Conservation (phyloP, 2,888 invertebrate genomes). For the Xestia c-nigrum region DNA sequence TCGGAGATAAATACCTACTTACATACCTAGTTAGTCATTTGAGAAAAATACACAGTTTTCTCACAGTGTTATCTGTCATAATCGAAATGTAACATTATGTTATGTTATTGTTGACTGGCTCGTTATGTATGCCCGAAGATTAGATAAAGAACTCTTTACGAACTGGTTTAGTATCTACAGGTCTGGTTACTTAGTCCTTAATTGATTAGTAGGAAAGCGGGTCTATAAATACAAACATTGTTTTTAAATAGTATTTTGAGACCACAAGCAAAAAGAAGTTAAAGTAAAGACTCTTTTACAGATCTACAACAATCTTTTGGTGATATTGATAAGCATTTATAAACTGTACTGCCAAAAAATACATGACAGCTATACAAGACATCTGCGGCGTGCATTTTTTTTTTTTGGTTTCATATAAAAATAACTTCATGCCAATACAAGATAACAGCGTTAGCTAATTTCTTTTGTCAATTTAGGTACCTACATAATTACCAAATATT, state of each 20-base stretch:
- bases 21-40: slow-evolving; percentile 16
- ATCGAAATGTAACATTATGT: slow-evolving; percentile 51
- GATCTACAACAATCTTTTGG: not conserved
- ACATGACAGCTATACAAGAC: not conserved
- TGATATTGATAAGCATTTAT: not conserved
- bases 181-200: not conserved
- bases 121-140: slow-evolving; percentile 49
- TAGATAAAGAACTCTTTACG: slow-evolving; percentile 51
- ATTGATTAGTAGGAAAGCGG: not conserved
- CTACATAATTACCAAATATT: slow-evolving; percentile 19
- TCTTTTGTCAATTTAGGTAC: not conserved
- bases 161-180: slow-evolving; percentile 9
- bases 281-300: not conserved
- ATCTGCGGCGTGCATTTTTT: not conserved
- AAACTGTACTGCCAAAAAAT: not conserved
- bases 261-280: too few relatives aligned
- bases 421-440: not conserved
- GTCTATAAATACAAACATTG: too few relatives aligned
- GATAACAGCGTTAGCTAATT: slow-evolving; percentile 5
- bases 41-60: slow-evolving; percentile 29
- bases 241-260: too few relatives aligned
- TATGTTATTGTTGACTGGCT: slow-evolving; percentile 49
- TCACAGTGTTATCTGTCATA: slow-evolving; percentile 32
- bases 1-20: not conserved
- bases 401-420: not conserved